Evolutionary conservation across 2,797 vertebrate species (phyloP).

Genomic region (Falco peregrinus): DNA sequence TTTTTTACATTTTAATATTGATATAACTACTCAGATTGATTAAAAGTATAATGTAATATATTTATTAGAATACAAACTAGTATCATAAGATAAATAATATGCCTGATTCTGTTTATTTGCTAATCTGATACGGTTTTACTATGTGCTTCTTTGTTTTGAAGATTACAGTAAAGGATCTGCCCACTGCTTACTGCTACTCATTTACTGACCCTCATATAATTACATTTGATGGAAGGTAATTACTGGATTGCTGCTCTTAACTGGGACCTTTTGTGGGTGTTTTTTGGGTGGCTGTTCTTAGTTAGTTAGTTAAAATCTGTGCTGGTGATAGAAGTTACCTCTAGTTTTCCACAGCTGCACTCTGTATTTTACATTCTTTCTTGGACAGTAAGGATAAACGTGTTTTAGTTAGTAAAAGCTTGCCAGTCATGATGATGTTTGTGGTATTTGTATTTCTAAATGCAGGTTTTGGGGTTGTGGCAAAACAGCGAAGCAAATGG

Average conservation of each 20-base stretch:
- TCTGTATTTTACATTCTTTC: not conserved
- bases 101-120: not conserved
- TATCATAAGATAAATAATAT: not conserved
- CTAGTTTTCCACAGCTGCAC: not conserved
- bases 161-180: conserved; percentile 84
- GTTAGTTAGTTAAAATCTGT: not conserved
- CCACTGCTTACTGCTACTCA: conserved; percentile 85
- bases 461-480: not conserved
- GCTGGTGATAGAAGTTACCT: not conserved
- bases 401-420: not conserved
- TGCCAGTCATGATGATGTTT: not conserved
- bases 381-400: not conserved
- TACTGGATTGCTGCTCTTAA: not conserved
- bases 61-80: not conserved
- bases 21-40: not conserved
- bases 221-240: conserved; percentile 93
- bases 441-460: not conserved
- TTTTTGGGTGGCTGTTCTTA: not conserved
- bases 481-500: not conserved
- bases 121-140: not conserved
- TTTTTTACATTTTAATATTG: not conserved
- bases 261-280: not conserved
- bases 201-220: conserved; percentile 90
- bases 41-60: not conserved
- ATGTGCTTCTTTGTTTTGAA: conserved; percentile 70